Conservation (phyloP, 2,797 vertebrate species). For the Calcarius lapponicus region DNA sequence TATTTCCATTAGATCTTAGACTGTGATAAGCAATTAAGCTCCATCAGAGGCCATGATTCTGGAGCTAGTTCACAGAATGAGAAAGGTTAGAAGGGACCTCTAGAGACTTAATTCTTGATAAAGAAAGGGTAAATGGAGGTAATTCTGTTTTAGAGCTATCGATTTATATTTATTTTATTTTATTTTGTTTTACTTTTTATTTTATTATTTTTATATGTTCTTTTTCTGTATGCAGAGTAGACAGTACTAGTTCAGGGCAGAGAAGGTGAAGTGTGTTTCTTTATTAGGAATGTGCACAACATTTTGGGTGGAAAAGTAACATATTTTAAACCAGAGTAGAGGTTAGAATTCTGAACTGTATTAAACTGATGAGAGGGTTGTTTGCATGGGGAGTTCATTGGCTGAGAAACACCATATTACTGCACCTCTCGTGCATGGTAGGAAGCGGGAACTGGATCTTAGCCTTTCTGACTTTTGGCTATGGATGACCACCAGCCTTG, state of each 20-base stretch:
- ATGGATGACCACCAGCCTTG: background rate
- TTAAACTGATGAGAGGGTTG: background rate
- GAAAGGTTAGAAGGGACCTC: background rate
- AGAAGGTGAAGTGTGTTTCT: background rate
- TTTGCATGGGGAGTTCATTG: background rate
- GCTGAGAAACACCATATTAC: background rate
- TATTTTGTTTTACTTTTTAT: background rate
- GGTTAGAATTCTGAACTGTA: background rate
- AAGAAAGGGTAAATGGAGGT: background rate
- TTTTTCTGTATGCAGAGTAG: background rate
- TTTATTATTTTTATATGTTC: background rate
- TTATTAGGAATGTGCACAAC: background rate
- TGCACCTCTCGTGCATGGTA: background rate
- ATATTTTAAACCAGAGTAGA: background rate
- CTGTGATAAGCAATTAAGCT: conserved; percentile 7
- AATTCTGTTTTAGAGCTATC: background rate
- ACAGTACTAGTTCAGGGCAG: background rate
- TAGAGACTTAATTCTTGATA: background rate
- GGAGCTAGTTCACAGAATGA: background rate
- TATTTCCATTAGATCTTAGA: conserved; percentile 30
- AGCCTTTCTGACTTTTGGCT: background rate
- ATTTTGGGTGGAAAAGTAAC: conserved; percentile 1
- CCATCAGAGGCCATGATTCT: background rate
- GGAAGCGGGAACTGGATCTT: background rate
- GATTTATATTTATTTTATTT: background rate